Base-by-base conservation (phyloP, 2,113 vertebrate genomes). In the Clupea harengus region DNA sequence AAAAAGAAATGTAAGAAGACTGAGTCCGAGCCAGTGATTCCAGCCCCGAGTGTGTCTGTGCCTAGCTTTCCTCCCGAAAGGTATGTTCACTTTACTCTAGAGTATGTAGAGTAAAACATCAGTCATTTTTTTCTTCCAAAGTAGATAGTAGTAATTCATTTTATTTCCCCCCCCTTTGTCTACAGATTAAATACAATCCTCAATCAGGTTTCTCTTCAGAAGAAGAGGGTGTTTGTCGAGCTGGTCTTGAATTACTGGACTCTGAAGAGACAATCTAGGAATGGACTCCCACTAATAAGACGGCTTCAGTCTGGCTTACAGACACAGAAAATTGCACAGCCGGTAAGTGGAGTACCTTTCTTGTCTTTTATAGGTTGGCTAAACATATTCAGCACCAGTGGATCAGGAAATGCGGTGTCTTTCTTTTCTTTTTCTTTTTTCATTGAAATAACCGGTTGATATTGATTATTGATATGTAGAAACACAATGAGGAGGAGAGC, bases 201-300 rank as follows among this genome's bases (percentile, higher is more conserved):
- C 87, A 98, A 98, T 94, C 98, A 99, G 95, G 97, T 99, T 92
- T 97, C 98, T 84, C 93, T 99, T 88, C 97, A 97, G 91, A 98
- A 97, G 94, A 99, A 99, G 95, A 98, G 95, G 92, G 97, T 96
- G 20, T 99, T 99, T 91, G 96, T 99, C 81, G 97, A 99, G 92
- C 95, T 98, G 84, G 96, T 96, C 4, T 95, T 99, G 89, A 98
- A 96, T 95, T 99, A 99, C 94, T 99, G 98, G 98, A 94, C 96
- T 9, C 96, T 99, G 75, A 99, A 99, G 92, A 95, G 98, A 83
- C 96, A 98, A 85, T 98, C 97, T 45, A 95, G 98, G 90, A 99
- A 99, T 1, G 98, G 98, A 44, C 95, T 97, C 17, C 97, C 98
- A 0, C 94, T 99, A 87, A 95, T 99, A 91, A 94, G 98, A 91